Evolutionary conservation across 2,888 invertebrate species (phyloP), one percentile per base, ranked within the genome.

Genomic region (Epinotia bilunana): DNA sequence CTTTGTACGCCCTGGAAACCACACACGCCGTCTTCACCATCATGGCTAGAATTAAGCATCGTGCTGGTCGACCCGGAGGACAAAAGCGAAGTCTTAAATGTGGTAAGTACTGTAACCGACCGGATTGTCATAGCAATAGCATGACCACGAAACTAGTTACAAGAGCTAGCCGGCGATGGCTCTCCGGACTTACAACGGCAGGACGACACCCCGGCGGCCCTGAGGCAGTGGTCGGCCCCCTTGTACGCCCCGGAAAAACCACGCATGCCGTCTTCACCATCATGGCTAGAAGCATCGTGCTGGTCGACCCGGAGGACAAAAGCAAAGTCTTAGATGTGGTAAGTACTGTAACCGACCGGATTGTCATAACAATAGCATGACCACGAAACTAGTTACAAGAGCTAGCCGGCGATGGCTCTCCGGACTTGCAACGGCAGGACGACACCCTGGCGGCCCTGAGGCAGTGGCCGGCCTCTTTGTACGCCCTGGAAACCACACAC

Each of bases 151-250:
- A 91, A 78, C 77, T n/a, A n/a, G n/a, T n/a, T 93, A n/a, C 86
- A 88, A 68, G 84, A 90, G 55, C 86, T 92, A 73, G 82, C 84
- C 0, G 87, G 85, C 4, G 84, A 80, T 28, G 78, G 72, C 13
- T 73, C 78, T 7, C 63, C 81, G 12, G 77, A 78, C 12, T 74
- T 80, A 2, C 79, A 81, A 0, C 72, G 65, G 0, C 82, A 82
- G 7, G 90, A 91, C 39, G 90, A 91, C 58, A 82, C 84, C 1
- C 78, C 93, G 2, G 84, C 83, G 2, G 86, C 87, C 0, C 77
- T 94, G 64, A 84, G 86, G 63, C 94, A 94, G 81, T 74, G 91
- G 55, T 93, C 94, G 1, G 91, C 88, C 0, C 94, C 94, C 0
- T 70, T 91, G n/a, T 94, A 84, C 78, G 90, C 91, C 0, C 81